Evolutionary conservation across 2,113 vertebrate species (phyloP).

Genomic region (Catagonus wagneri): DNA sequence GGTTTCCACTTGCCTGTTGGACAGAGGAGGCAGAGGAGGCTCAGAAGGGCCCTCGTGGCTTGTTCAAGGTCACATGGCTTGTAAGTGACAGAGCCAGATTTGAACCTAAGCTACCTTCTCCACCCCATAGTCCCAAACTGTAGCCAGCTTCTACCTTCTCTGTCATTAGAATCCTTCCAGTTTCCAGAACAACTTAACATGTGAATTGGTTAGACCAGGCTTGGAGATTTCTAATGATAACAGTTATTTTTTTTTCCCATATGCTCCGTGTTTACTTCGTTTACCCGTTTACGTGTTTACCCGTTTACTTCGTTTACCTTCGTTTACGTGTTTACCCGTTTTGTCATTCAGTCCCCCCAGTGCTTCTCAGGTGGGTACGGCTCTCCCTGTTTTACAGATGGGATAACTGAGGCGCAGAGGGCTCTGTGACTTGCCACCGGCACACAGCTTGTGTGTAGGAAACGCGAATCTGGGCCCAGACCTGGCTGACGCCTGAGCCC

Average conservation of each 20-base stretch:
- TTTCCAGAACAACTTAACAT: not conserved
- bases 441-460: not conserved
- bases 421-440: not conserved
- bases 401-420: not conserved
- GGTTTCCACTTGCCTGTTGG: not conserved
- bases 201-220: not conserved
- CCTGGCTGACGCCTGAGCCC: not conserved
- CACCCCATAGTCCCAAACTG: not conserved
- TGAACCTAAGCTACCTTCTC: not conserved
- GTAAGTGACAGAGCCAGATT: not conserved
- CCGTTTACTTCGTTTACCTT: too few relatives aligned
- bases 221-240: not conserved
- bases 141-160: not conserved
- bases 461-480: not conserved
- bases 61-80: not conserved
- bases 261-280: not conserved
- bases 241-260: not conserved
- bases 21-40: not conserved
- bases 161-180: not conserved
- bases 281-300: too few relatives aligned
- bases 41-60: not conserved
- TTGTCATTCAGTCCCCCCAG: not conserved
- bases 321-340: too few relatives aligned
- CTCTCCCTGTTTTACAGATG: not conserved
- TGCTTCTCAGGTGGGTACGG: too few relatives aligned